Evolutionary conservation across 2,797 vertebrate genomes (phyloP), one percentile per base, ranked within the genome.

Genomic region (Helicolenus hilgendorfi): DNA sequence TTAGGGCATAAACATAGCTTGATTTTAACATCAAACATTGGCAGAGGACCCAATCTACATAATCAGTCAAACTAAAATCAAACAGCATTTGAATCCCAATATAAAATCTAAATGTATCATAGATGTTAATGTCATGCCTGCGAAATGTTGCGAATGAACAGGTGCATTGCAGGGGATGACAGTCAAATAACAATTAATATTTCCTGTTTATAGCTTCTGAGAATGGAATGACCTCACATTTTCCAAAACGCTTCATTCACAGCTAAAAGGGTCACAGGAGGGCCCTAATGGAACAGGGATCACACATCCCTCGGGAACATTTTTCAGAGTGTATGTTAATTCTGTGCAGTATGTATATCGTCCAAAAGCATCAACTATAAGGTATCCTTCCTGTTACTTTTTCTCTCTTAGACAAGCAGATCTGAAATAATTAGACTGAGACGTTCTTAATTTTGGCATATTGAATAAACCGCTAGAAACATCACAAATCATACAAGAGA

Each of bases 1-100:
- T 69, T 1, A 67, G 41, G 72, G 63, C 68, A 79, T 5, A 56
- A 75, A 72, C 41, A 36, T 24, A 67, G 41, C 27, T 77, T 68
- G 59, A 63, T 70, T 91, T 71, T 80, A 71, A 56, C 69, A 81
- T 71, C 33, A 78, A 76, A 89, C 55, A 80, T 74, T 82, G 64
- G 72, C 75, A 67, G 55, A 45, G 26, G 24, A 77, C 41, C 58
- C 72, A 38, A 76, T 89, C 60, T 70, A 55, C 63, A 79, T 76
- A 72, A 81, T 86, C 77, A 73, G 60, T 79, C 55, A 81, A 49
- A 69, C 53, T 55, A 22, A 63, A 72, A 64, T 36, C 63, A 41
- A 81, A 72, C 70, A 62, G 26, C 71, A 60, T 64, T 35, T 85
- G 33, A 77, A 83, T 77, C 33, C 24, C 5, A 38, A 63, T 76